Evolutionary conservation across 2,888 invertebrate species (phyloP).

Genomic region (Leptopilina syphax): DNA sequence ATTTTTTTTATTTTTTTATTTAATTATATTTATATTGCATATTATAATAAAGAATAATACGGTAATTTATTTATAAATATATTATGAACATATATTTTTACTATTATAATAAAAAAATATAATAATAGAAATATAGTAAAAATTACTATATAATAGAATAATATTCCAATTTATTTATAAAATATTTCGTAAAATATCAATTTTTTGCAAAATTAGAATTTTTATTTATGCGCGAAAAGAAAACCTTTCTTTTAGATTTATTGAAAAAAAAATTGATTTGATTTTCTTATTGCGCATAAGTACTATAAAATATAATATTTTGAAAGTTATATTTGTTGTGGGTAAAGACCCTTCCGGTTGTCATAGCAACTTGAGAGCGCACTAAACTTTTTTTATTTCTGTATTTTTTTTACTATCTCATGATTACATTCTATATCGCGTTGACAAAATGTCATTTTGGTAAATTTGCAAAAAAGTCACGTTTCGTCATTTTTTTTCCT

Average conservation of each 20-base stretch:
- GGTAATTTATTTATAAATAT: too few species aligned
- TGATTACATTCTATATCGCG: neutral
- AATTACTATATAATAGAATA: too few species aligned
- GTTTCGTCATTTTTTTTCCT: neutral
- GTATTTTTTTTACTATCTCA: neutral
- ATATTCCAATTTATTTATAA: too few species aligned
- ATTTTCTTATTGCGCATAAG: neutral
- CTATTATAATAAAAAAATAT: too few species aligned
- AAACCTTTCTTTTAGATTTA: neutral
- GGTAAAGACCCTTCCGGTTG: constrained; percentile 14
- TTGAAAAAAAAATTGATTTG: neutral
- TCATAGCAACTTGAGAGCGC: constrained; percentile 17
- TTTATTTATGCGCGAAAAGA: too few species aligned
- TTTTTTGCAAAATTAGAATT: too few species aligned
- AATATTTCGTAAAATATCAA: too few species aligned
- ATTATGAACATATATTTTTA: too few species aligned
- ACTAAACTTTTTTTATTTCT: neutral
- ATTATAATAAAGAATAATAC: too few species aligned
- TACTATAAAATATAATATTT: constrained; percentile 1
- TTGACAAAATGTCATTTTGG: neutral
- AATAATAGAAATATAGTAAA: too few species aligned
- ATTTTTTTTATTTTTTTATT: too few species aligned
- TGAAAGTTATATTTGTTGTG: constrained; percentile 2
- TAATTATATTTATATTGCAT: neutral
- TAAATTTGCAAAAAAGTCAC: constrained; percentile 26